These are phyloP conservation scores for Callocephalon fimbriatum DNA, from an alignment of 2,113 vertebrate genomes.

Conservation along the genomic window DNA sequence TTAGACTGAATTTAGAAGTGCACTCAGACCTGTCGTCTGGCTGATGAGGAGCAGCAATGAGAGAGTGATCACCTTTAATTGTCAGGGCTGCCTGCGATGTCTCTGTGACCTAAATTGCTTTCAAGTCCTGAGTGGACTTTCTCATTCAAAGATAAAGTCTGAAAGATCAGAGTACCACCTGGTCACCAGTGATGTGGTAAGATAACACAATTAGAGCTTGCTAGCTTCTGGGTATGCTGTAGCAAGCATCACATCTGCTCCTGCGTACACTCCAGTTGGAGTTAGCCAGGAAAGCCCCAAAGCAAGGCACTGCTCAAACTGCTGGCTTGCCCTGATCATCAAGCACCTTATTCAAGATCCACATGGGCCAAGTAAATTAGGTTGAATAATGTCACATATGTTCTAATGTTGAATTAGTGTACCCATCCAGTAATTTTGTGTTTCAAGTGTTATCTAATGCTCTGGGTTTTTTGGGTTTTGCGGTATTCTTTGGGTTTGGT, in stretches of 20 bases:
- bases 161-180: not conserved
- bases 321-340: not conserved
- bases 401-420: not conserved
- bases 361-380: not conserved
- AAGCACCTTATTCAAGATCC: not conserved
- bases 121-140: not conserved
- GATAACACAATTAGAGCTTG: not conserved
- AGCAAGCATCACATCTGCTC: not conserved
- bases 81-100: not conserved
- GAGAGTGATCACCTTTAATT: not conserved
- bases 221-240: not conserved
- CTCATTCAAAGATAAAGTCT: not conserved
- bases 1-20: constrained; percentile 14
- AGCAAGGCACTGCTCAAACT: not conserved
- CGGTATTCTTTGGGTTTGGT: rapidly evolving
- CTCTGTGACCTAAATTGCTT: constrained; percentile 7
- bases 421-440: not conserved
- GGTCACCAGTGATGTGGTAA: not conserved
- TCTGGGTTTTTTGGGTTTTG: not conserved
- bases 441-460: not conserved
- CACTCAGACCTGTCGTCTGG: not conserved
- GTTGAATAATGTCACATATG: not conserved
- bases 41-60: not conserved
- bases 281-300: not conserved
- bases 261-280: not conserved